These are phyloP conservation scores for Larimichthys crocea DNA, from an alignment of 2,113 vertebrate genomes.

Conservation along the genomic window DNA sequence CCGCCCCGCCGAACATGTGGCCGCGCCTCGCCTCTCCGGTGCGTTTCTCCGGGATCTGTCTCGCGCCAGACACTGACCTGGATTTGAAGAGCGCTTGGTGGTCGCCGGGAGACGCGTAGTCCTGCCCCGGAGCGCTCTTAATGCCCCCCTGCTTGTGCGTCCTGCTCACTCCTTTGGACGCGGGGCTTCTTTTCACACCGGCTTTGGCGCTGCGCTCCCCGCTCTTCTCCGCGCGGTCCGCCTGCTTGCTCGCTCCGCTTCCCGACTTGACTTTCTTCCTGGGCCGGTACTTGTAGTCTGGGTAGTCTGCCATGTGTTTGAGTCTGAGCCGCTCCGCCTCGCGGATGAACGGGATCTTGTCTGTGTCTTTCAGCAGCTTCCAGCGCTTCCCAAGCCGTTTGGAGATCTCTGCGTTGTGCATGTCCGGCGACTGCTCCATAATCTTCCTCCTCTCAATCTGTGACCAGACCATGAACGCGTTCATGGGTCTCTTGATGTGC, in stretches of 20 bases:
- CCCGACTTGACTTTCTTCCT: conserved; percentile 97
- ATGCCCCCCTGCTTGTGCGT: conserved; percentile 84
- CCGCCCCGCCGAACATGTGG: conserved; percentile 86
- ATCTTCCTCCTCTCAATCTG: conserved; percentile 97
- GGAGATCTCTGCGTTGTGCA: conserved; percentile 99
- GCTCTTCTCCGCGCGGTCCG: conserved; percentile 87
- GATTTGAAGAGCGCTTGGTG: conserved; percentile 93
- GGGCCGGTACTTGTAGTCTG: conserved; percentile 99
- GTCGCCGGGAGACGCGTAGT: conserved; percentile 85
- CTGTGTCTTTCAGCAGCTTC: conserved; percentile 96
- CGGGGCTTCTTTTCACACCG: conserved; percentile 83
- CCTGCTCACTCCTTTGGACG: conserved; percentile 83
- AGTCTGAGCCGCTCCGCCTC: conserved; percentile 97
- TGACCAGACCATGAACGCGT: conserved; percentile 97
- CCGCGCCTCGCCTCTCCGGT: conserved; percentile 85
- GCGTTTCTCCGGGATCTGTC: conserved; percentile 88
- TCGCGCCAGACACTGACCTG: conserved; percentile 85
- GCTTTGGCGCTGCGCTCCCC: conserved; percentile 81
- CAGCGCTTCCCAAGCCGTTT: conserved; percentile 97
- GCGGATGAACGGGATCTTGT: conserved; percentile 98
- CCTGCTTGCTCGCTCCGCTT: conserved; percentile 78
- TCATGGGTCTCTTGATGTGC: conserved; percentile 96
- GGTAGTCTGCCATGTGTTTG: conserved; percentile 99
- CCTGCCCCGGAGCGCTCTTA: conserved; percentile 80
- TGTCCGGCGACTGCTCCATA: conserved; percentile 98